Conservation (phyloP, 2,888 invertebrate species). For the Linnaemya tessellans region DNA sequence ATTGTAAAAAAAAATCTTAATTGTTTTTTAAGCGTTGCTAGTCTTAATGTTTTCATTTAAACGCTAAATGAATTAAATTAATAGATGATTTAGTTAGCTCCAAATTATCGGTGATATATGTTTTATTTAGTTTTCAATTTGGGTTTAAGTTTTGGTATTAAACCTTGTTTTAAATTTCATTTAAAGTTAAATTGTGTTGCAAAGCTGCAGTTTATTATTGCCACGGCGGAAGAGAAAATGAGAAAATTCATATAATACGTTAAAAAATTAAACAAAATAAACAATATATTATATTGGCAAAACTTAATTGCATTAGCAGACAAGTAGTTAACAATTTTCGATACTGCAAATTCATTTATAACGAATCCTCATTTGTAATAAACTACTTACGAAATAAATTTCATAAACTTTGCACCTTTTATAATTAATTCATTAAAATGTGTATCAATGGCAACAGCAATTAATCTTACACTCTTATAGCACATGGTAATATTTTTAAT, state of each 20-base stretch:
- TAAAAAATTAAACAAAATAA: not conserved
- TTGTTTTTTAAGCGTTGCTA: conserved; percentile 31
- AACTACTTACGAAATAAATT: too few relatives aligned
- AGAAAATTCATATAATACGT: not conserved
- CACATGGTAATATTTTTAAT: too few relatives aligned
- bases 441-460: too few relatives aligned
- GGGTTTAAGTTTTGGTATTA: conserved; percentile 15
- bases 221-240: not conserved
- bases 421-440: too few relatives aligned
- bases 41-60: conserved; percentile 23
- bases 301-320: not conserved
- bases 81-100: conserved; percentile 42
- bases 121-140: conserved; percentile 5
- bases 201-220: conserved; percentile 72
- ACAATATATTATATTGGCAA: conserved; percentile 13
- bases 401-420: too few relatives aligned
- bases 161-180: conserved; percentile 1
- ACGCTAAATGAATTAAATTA: conserved; percentile 18
- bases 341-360: too few relatives aligned
- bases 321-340: not conserved
- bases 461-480: too few relatives aligned
- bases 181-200: conserved; percentile 72
- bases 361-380: too few relatives aligned
- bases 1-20: not conserved
- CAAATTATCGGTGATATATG: not conserved